Evolutionary conservation across 2,797 vertebrate species (phyloP), one percentile per base, ranked within the genome.

Genomic region (Hydrocynus forskahlii): DNA sequence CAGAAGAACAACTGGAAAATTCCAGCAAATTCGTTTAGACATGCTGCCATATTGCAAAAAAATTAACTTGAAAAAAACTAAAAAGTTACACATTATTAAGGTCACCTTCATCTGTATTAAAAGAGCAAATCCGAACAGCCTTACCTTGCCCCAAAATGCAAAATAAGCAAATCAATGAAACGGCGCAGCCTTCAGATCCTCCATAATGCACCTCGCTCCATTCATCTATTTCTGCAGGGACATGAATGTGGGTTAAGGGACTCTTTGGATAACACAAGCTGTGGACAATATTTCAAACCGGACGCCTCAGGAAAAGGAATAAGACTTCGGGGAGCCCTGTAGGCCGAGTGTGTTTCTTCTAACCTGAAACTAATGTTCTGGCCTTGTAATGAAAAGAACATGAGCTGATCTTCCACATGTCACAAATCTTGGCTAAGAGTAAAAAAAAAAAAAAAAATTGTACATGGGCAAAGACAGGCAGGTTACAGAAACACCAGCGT

Each of bases 231-330:
- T 54, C 35, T 75, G 23, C 13, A 13, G 79, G 66, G 25, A 68
- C 71, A 38, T 50, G 13, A n/a, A 50, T 81, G 55, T 62, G 57
- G 72, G 40, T 68, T 81, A 69, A 81, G 40, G 72, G 23, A 19
- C 48, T 50, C 25, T 71, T 76, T 66, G 21, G 21, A 71, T 70
- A 63, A 70, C 64, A 70, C 43, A 62, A 64, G 48, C 48, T 55
- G 48, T 81, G 57, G 76, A 74, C 76, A 64, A 77, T 66, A 66
- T 82, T 72, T 57, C 35, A 71, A 72, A 72, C 19, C 17, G 23
- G 48, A 76, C 45, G 50, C 38, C 16, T 7, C 57, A 52, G 29
- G 21, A 38, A 48, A 76, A 71, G 35, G 62, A 70, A 71, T 55
- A 7, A 12, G 66, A 48, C 80, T 62, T 81, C 64, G 60, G 59